Conservation (phyloP, 2,113 vertebrate genomes). For the Nyctereutes procyonoides region DNA sequence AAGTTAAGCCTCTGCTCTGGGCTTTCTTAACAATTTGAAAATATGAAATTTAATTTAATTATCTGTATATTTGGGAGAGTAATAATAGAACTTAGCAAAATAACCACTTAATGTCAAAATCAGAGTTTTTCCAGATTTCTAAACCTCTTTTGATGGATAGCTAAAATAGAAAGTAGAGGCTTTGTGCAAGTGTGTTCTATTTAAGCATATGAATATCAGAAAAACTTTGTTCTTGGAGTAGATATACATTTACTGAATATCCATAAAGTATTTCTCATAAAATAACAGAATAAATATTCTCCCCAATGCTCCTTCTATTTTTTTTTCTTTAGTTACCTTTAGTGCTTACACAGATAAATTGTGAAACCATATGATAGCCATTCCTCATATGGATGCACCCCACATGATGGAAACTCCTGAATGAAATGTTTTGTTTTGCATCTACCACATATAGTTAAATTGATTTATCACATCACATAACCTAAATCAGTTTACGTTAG, state of each 20-base stretch:
- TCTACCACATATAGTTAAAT: not conserved
- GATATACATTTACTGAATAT: conserved; percentile 26
- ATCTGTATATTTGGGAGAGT: not conserved
- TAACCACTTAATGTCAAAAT: not conserved
- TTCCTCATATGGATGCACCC: not conserved
- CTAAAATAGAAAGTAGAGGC: not conserved
- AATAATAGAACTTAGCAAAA: not conserved
- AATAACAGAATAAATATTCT: not conserved
- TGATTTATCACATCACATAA: not conserved
- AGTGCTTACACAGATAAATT: not conserved
- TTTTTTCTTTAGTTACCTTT: not conserved
- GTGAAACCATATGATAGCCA: not conserved
- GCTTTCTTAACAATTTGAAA: not conserved
- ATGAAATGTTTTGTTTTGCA: not conserved
- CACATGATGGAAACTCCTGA: not conserved
- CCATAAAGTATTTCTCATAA: conserved; percentile 36
- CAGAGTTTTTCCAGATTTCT: not conserved
- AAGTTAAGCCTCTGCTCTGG: conserved; percentile 1
- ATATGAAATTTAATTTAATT: not conserved
- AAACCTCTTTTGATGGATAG: conserved; percentile 59
- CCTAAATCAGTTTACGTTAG: not conserved
- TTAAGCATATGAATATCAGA: not conserved
- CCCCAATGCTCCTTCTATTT: not conserved
- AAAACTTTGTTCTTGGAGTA: not conserved
- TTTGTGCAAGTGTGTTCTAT: not conserved